These are phyloP conservation scores for Itoplectis maculator DNA, from an alignment of 2,888 invertebrate species.

Conservation along the genomic window DNA sequence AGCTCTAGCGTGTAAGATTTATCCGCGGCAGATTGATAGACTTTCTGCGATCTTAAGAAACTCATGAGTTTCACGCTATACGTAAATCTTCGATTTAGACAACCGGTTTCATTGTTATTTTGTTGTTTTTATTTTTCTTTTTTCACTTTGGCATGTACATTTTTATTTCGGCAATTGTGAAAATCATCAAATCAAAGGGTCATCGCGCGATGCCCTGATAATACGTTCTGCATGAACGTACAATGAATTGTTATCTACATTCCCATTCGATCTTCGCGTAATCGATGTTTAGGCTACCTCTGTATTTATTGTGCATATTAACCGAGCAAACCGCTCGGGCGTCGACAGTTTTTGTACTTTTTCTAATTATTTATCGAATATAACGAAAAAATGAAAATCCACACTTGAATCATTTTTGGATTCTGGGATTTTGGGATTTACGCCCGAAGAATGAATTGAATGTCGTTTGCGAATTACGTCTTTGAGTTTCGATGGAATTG, in stretches of 20 bases:
- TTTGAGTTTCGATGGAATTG: conserved; percentile 56
- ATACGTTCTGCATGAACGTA: neutral
- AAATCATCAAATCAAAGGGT: too few species aligned
- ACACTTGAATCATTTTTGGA: conserved; percentile 20
- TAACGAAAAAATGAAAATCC: conserved; percentile 28
- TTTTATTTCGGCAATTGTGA: conserved; percentile 23
- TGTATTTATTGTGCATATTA: conserved; percentile 60
- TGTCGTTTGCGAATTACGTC: conserved; percentile 19
- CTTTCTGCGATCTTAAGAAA: conserved; percentile 30
- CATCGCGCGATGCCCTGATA: neutral
- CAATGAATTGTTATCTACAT: conserved; percentile 51
- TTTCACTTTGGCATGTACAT: conserved; percentile 29
- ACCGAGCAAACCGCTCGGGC: conserved; percentile 40
- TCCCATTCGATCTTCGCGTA: conserved; percentile 57
- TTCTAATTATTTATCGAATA: conserved; percentile 62
- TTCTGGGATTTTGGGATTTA: neutral
- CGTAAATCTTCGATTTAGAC: conserved; percentile 12
- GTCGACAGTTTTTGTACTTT: conserved; percentile 64
- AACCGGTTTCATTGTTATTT: neutral
- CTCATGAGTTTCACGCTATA: conserved; percentile 21
- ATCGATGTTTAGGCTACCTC: conserved; percentile 44
- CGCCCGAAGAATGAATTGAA: conserved; percentile 20
- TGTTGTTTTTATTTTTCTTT: conserved; percentile 20
- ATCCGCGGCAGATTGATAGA: conserved; percentile 47
- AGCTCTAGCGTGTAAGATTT: conserved; percentile 51